Conservation (phyloP, 30 jellyfish, hydroid and myxozoan genomes). For the Hydra vulgaris region DNA sequence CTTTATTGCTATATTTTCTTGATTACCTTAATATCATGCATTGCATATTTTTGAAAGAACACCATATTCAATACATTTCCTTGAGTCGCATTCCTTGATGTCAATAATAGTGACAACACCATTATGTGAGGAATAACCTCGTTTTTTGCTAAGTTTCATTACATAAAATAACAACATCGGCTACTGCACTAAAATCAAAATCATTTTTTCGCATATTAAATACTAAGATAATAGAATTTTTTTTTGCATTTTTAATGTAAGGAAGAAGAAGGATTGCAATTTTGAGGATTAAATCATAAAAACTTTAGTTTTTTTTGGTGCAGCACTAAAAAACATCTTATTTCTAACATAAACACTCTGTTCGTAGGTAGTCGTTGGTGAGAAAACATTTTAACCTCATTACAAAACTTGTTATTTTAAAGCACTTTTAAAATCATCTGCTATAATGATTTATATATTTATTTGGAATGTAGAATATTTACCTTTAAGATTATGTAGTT, state of each 20-base stretch:
- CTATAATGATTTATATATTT: not conserved
- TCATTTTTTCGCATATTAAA: no score
- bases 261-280: not conserved
- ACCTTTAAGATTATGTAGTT: no score
- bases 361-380: not conserved
- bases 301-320: no score
- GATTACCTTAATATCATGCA: not conserved
- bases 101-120: conserved; percentile 10
- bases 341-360: not conserved
- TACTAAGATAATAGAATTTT: not conserved
- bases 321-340: not conserved
- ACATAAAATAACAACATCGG: not conserved
- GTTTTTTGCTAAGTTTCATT: not conserved
- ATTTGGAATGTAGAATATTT: no score
- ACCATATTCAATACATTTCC: not conserved
- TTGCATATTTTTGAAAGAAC: not conserved
- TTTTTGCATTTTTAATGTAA: not conserved
- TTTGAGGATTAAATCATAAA: no score
- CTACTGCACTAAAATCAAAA: not conserved
- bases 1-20: not conserved
- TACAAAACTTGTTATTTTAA: not conserved
- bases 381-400: not conserved
- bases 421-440: not conserved
- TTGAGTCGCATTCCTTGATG: not conserved
- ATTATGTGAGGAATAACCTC: not conserved